Evolutionary conservation across 1,140 invertebrate species (phyloP), one percentile per base, ranked within the genome.

Genomic region (honey bee (Apis mellifera)): DNA sequence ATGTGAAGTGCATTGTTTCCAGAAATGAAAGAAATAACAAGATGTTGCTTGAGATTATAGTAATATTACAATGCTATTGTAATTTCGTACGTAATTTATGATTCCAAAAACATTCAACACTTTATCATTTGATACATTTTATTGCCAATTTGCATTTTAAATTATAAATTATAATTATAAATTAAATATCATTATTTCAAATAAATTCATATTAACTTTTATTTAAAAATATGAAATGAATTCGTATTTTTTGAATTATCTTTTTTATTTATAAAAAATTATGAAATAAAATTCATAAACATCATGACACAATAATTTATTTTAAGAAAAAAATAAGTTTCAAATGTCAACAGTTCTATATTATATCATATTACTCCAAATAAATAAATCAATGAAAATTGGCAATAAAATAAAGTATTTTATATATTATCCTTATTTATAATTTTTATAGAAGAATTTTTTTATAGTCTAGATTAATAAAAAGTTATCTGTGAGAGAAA

Each of bases 361-460:
- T 12, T 42, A 66, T 17, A 42, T 21, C 21, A 21, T 42, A 21
- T 66, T 66, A 0, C 4, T 57, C 21, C 19, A 66, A 42, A 66
- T 66, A 66, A 66, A 66, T 42, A 66, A 11, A 26, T 42, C 64
- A 12, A 21, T 15, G 19, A 19, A 32, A 21, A 21, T 66, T 42
- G 42, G 19, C 64, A 26, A 66, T 4, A 42, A 66, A 32, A 42
- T 66, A 19, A 42, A 66, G 21, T 42, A 11, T 21, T 42, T 66
- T 4, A 23, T 64, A 42, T 66, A 66, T 66, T 66, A 66, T 66
- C 23, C 19, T 64, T 68, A 68, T 48, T 48, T 68, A 68, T 12
- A 50, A 19, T 50, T n/a, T n/a, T 48, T 21, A 68, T 32, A 68
- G 65, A n/a, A 21, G 19, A 48, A 48, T 68, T 19, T 42, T 66